Evolutionary conservation across 2,113 vertebrate genomes (phyloP).

Genomic region (Eonycteris spelaea): DNA sequence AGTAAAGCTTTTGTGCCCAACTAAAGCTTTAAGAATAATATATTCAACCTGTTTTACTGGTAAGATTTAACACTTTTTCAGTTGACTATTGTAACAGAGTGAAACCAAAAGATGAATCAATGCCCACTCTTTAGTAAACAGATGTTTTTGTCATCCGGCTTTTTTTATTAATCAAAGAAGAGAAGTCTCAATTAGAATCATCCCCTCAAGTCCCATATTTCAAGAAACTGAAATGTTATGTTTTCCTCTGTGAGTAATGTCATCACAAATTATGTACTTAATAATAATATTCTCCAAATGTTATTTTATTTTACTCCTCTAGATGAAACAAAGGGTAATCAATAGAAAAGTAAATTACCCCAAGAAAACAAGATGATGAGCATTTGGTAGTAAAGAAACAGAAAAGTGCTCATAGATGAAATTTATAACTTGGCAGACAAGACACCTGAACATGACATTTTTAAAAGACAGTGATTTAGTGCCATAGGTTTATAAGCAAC

Average conservation of each 20-base stretch:
- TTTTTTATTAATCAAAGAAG: slow-evolving; percentile 47
- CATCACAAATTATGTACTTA: slow-evolving; percentile 27
- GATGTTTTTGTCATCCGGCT: slow-evolving; percentile 23
- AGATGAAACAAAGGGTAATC: not conserved
- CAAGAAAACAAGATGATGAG: not conserved
- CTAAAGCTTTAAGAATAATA: not conserved
- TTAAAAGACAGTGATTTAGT: slow-evolving; percentile 19
- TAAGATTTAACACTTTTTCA: not conserved
- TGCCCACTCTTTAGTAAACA: slow-evolving; percentile 24
- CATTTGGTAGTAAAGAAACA: not conserved
- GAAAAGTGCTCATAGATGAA: slow-evolving; percentile 18
- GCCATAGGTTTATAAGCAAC: not conserved
- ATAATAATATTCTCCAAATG: slow-evolving; percentile 40
- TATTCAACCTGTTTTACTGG: not conserved
- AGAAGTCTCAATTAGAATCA: not conserved
- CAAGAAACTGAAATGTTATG: not conserved
- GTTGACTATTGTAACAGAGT: not conserved
- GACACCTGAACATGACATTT: slow-evolving; percentile 46
- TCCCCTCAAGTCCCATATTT: not conserved
- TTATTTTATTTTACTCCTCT: slow-evolving; percentile 39
- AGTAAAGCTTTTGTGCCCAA: not conserved
- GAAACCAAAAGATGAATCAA: slow-evolving; percentile 50
- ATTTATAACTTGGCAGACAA: not conserved
- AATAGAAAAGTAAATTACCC: slow-evolving; percentile 49
- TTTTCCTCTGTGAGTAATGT: not conserved